Base-by-base conservation (phyloP, 2,113 vertebrate genomes). In the Hippocampus barbouri region DNA sequence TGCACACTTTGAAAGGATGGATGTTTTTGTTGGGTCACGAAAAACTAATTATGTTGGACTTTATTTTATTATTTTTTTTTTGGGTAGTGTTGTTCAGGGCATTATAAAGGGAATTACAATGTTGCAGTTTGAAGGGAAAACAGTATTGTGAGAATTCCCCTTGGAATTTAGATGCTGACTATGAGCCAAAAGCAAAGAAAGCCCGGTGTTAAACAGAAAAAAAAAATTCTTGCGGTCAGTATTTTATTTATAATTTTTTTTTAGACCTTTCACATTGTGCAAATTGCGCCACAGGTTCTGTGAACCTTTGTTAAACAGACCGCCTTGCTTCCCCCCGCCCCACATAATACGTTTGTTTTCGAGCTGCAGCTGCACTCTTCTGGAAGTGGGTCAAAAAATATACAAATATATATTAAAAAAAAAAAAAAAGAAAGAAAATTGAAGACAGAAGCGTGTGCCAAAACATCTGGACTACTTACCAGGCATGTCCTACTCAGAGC, bases 401-500 rank as follows among this genome's bases (percentile, higher is more conserved):
- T 25, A 14, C 27, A 59, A n/a, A 27, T 27, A 59, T 57, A 27
- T 27, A 30, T 30, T 30, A 30, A 30, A 30, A 30, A 60, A 21
- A n/a, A 11, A 45, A 9, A 6, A 30, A 30, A 30, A 30, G 34
- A 21, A n/a, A 11, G 40, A 9, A 6, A 68, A 68, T 72, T 69
- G 9, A 5, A 68, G 56, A 74, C 68, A 67, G 76, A 74, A 76
- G 72, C 61, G 40, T 70, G 82, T 83, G 81, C 86, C 78, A 80
- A 85, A 85, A 75, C 78, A 73, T 76, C 72, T 73, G 84, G 83
- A 75, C 77, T 72, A 67, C 81, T 84, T 72, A 65, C 82, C 83
- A 77, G 83, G 87, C 89, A 87, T 88, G 87, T 87, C 69, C 70
- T 79, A 85, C 75, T 85, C 74, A 75, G 76, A 85, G 53, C 54